Evolutionary conservation across 2,888 invertebrate genomes (phyloP), one percentile per base, ranked within the genome.

Genomic region (Catocala sponsa): DNA sequence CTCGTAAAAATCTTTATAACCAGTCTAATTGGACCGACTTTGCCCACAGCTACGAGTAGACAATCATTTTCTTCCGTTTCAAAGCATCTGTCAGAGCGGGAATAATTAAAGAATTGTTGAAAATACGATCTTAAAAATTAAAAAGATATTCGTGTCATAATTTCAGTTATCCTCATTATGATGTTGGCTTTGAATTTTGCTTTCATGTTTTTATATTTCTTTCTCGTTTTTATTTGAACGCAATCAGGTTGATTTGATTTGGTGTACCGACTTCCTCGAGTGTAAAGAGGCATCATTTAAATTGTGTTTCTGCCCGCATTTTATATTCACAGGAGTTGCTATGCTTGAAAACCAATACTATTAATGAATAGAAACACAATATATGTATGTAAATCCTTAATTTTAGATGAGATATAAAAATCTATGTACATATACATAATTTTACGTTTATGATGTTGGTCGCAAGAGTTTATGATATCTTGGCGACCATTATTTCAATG

Each of bases 1-100:
- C 6, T 1, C 9, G 33, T n/a, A 50, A 15, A 10, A 6, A 41
- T 11, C 51, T 42, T 52, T 41, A 15, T 32, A 32, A 13, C 13
- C 38, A 13, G 11, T 46, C 5, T 47, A 50, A 42, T 41, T 52
- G 11, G 12, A 41, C 6, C 35, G 9, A 0, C n/a, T 15, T 15
- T 7, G 13, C 50, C 44, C 32, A 38, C 51, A 52, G 51, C 51
- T 10, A 42, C 50, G 11, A 46, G 54, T 44, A 43, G 44, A 55
- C 58, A 63, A 47, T 58, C 25, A 52, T 52, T 58, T 43, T 50
- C 50, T 44, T 58, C 12, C 38, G 35, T 50, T 46, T 47, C n/a
- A 50, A 55, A 58, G 50, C 48, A 49, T 41, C 35, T 51, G 46
- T 51, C 55, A 61, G 9, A 35, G 41, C 25, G 44, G 38, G 32